Evolutionary conservation across 2,888 invertebrate genomes (phyloP).

Genomic region (Meteorus colon): DNA sequence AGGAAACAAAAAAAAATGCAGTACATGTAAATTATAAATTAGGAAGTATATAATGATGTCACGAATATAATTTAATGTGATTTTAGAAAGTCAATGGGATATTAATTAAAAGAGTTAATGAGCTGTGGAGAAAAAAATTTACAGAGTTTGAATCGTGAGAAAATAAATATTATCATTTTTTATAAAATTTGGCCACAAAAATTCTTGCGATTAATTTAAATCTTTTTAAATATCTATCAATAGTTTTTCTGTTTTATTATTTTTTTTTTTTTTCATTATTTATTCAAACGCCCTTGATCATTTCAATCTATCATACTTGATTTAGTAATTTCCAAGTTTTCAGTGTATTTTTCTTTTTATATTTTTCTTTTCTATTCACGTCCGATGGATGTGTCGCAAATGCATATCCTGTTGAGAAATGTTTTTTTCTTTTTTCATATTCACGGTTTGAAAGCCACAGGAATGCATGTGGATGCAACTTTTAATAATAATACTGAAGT

Average conservation of each 20-base stretch:
- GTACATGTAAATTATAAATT: background rate
- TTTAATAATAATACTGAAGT: constrained; percentile 3
- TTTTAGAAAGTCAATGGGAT: constrained; percentile 17
- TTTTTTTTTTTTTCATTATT: background rate
- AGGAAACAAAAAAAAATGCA: background rate
- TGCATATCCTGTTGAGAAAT: constrained; percentile 36
- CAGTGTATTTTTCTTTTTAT: constrained; percentile 5
- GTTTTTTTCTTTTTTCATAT: background rate
- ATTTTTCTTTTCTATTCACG: constrained; percentile 21
- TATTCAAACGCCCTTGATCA: constrained; percentile 2
- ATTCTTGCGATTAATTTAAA: background rate
- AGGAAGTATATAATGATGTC: background rate
- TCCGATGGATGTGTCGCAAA: constrained; percentile 38
- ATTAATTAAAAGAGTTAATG: constrained; percentile 12
- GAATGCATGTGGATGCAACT: constrained; percentile 23
- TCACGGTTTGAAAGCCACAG: constrained; percentile 27
- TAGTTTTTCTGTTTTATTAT: background rate
- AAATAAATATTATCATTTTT: background rate
- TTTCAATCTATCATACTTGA: background rate
- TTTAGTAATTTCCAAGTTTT: background rate
- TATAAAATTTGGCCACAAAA: background rate
- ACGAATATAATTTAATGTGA: background rate
- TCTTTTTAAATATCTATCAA: background rate
- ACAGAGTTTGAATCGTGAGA: constrained; percentile 4
- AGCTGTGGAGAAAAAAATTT: background rate